Percentiles rank a stretch among this genome's conserved stretches.
phyloP scores from a whole-genome alignment of 2,888 invertebrate genomes.

The Caenorhabditis sp. region DNA sequence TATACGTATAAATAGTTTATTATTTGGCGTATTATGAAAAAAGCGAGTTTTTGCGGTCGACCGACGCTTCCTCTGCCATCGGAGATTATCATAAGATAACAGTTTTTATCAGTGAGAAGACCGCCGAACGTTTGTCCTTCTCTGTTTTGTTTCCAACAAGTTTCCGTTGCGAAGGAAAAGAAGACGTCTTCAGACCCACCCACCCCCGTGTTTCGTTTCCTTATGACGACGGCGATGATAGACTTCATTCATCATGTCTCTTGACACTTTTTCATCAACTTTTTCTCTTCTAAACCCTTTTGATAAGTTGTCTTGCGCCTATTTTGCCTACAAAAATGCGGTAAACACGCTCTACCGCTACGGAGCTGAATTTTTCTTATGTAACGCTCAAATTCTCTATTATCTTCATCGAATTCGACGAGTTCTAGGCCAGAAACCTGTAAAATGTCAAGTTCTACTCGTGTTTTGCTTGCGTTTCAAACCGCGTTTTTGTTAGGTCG shows the following conservation, averaged over 20 bases:
- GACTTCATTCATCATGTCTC: conserved; percentile 22
- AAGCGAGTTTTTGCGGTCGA: conserved; percentile 39
- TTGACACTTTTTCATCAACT: conserved; percentile 22
- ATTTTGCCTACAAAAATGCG: too few species aligned
- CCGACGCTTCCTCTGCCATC: background rate
- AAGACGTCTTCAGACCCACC: conserved; percentile 27
- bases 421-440: too few species aligned
- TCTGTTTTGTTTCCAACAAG: conserved; percentile 48
- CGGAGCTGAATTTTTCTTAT: too few species aligned
- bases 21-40: conserved; percentile 14
- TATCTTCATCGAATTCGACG: too few species aligned
- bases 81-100: conserved; percentile 49
- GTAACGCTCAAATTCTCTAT: too few species aligned
- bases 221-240: conserved; percentile 32
- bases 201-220: conserved; percentile 30
- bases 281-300: background rate
- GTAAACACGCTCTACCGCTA: too few species aligned
- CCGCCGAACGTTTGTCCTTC: conserved; percentile 48
- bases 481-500: too few species aligned
- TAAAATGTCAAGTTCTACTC: too few species aligned
- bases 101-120: too few species aligned
- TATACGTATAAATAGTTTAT: conserved; percentile 35
- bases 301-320: too few species aligned
- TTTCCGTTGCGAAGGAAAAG: conserved; percentile 21
- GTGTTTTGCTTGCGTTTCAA: too few species aligned